Evolutionary conservation across 2,888 invertebrate species (phyloP).

Genomic region (Pegoplata infirma): DNA sequence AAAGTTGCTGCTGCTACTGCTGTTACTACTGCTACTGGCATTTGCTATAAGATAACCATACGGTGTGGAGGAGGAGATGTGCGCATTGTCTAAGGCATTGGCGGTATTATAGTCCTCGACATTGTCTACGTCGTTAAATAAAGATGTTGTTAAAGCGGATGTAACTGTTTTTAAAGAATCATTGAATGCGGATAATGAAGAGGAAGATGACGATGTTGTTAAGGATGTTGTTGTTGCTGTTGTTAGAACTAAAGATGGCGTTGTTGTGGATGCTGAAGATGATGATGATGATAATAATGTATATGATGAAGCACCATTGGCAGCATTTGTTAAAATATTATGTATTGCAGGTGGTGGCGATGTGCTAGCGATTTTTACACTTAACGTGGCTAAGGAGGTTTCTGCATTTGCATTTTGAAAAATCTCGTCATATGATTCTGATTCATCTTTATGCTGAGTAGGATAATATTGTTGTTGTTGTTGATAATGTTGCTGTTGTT

Average conservation of each 20-base stretch:
- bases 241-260: slow-evolving; percentile 31
- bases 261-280: neutral
- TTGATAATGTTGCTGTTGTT: neutral
- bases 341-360: slow-evolving; percentile 49
- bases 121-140: slow-evolving; percentile 29
- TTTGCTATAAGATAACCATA: slow-evolving; percentile 47
- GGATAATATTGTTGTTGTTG: slow-evolving; percentile 14
- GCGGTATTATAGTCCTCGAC: slow-evolving; percentile 42
- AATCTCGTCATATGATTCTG: slow-evolving; percentile 41
- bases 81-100: slow-evolving; percentile 55
- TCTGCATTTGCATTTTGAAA: slow-evolving; percentile 55
- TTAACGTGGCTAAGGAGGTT: slow-evolving; percentile 49
- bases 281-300: neutral
- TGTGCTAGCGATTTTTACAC: slow-evolving; percentile 5
- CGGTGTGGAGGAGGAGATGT: slow-evolving; percentile 15
- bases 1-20: slow-evolving; percentile 56
- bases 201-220: slow-evolving; percentile 5
- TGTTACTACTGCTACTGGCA: slow-evolving; percentile 57
- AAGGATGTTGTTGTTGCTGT: slow-evolving; percentile 28
- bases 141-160: slow-evolving; percentile 64
- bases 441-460: slow-evolving; percentile 29
- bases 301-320: slow-evolving; percentile 40
- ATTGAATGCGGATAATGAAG: slow-evolving; percentile 35
- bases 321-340: slow-evolving; percentile 58
- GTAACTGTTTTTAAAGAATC: slow-evolving; percentile 63